Evolutionary conservation across 2,888 invertebrate species (phyloP).

Genomic region (Watsonalla cultraria): DNA sequence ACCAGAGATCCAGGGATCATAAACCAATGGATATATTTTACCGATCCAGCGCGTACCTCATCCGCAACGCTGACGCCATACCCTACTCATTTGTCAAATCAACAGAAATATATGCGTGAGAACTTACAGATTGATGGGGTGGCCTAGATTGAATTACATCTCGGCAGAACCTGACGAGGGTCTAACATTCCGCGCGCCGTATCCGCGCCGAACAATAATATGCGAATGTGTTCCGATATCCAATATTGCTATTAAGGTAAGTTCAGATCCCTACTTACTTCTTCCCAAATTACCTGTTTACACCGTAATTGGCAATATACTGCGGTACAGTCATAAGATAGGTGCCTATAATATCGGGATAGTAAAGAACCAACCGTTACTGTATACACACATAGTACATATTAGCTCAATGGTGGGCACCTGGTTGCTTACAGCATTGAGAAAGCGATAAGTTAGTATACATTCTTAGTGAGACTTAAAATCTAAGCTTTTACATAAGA

Average conservation of each 20-base stretch:
- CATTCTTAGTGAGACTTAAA: too few species aligned
- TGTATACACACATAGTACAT: too few species aligned
- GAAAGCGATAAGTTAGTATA: too few species aligned
- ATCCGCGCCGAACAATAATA: conserved; percentile 61
- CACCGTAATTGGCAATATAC: too few species aligned
- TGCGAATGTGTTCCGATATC: conserved; percentile 54
- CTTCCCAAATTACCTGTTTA: too few species aligned
- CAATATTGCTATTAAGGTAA: conserved; percentile 18
- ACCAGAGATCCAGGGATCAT: conserved; percentile 24
- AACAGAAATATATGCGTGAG: conserved; percentile 77
- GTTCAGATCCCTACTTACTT: not conserved
- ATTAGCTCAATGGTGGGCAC: too few species aligned
- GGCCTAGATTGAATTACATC: conserved; percentile 77
- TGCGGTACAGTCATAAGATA: too few species aligned
- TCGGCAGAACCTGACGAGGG: conserved; percentile 74
- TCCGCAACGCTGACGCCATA: conserved; percentile 49
- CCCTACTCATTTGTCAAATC: conserved; percentile 79
- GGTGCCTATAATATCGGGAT: too few species aligned
- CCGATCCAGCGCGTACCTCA: conserved; percentile 41
- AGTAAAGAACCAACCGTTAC: too few species aligned
- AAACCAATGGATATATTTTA: conserved; percentile 48
- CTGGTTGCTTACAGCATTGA: too few species aligned
- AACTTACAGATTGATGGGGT: conserved; percentile 76
- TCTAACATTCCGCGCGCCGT: conserved; percentile 63
- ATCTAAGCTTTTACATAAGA: too few species aligned